Base-by-base conservation (phyloP, 2,797 vertebrate species). In the Micropoecilia bifurca region DNA sequence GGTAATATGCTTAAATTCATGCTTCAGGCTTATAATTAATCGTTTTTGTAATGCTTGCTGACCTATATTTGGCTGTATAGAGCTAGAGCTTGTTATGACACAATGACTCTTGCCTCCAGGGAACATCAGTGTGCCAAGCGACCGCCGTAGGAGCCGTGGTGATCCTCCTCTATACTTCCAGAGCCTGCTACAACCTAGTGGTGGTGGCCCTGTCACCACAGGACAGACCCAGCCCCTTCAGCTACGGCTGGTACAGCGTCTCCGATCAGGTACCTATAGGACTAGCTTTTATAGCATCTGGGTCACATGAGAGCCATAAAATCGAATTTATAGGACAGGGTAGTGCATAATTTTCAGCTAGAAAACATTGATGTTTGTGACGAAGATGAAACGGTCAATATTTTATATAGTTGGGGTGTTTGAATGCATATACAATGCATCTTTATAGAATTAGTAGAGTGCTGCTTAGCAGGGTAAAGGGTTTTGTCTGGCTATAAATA, bases 181-280 rank as follows among this genome's bases (percentile, higher is more conserved):
- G 98, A 93, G 97, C 98, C 85, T 98, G 97, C 87, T 99, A 98
- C 87, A 99, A 99, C 95, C 95, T 99, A 88, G 97, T 98, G 87
- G 96, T 97, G 78, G 96, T 98, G 90, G 93, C 95, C 72, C 90
- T 98, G 88, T 97, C 96, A 14, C 97, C 97, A 1, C 95, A 97
- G 82, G 96, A 87, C 87, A 90, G 95, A 87, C 96, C 97, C 78
- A 97, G 95, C 47, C 97, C 97, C 10, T 98, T 99, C 93, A 98
- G 96, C 88, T 99, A 98, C 66, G 97, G 97, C 93, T 99, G 98
- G 98, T 97, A 98, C 96, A 98, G 95, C 82, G 96, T 98, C 80
- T 97, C 97, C 1, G 97, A 98, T 87, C 97, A 98, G 97, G 98
- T 99, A 90, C 48, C 0, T 30, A 4, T 20, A 9, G 33, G 8